Evolutionary conservation across 2,797 vertebrate species (phyloP).

Genomic region (Cygnus olor): DNA sequence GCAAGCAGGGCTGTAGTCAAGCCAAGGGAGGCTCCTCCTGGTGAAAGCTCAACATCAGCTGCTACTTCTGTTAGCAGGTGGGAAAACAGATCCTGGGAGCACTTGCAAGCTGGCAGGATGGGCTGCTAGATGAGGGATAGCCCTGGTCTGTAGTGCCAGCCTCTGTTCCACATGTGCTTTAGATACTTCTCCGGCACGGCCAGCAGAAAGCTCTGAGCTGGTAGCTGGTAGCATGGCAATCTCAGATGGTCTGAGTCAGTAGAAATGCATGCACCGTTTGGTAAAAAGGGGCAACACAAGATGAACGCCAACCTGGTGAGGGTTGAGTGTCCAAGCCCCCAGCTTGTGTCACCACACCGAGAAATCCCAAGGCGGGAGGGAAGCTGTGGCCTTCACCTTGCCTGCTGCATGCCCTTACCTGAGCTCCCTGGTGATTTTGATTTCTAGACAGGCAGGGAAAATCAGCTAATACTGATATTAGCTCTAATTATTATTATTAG

Average conservation of each 20-base stretch:
- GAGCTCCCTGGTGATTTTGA: background rate
- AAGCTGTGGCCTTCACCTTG: background rate
- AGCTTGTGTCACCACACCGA: rapidly evolving
- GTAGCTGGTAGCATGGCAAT: no score
- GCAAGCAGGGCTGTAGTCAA: background rate
- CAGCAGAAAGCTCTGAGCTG: background rate
- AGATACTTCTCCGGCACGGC: background rate
- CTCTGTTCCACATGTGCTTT: background rate
- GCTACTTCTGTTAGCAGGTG: background rate
- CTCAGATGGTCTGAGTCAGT: background rate
- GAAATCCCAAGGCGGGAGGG: background rate
- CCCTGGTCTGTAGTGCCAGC: rapidly evolving
- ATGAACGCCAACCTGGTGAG: background rate
- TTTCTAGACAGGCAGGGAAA: background rate
- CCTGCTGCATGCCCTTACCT: background rate
- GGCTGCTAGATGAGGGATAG: background rate
- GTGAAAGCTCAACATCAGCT: background rate
- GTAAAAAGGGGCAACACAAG: background rate
- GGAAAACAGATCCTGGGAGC: background rate
- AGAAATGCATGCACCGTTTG: background rate
- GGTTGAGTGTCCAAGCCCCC: background rate
- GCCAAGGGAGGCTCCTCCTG: background rate
- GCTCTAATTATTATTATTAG: no score
- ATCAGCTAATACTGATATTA: background rate
- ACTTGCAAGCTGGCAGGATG: background rate